phyloP scores from a whole-genome alignment of 1,140 invertebrate species.

The Ditylenchus dipsaci region DNA sequence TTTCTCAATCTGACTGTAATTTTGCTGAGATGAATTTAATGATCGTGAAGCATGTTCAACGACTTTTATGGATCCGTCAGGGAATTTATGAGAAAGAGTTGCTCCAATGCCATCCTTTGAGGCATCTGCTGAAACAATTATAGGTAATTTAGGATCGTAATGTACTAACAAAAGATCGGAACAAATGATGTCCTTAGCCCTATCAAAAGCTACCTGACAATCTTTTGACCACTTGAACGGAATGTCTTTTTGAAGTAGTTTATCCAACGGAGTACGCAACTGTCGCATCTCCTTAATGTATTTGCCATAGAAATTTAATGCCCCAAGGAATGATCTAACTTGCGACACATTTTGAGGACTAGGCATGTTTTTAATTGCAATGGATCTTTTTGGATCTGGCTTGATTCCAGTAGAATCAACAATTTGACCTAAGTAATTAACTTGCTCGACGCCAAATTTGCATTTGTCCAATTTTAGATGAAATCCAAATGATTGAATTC shows the following conservation, averaged over 20 bases:
- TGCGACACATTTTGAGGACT: not conserved
- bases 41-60: constrained; percentile 59
- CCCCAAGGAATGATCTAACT: constrained; percentile 42
- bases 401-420: too few relatives aligned
- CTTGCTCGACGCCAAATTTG: too few relatives aligned
- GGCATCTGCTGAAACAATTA: constrained; percentile 61
- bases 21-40: constrained; percentile 59
- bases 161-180: constrained; percentile 47
- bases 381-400: too few relatives aligned
- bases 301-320: constrained; percentile 39
- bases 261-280: constrained; percentile 23
- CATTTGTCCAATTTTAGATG: too few relatives aligned
- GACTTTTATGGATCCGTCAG: constrained; percentile 58
- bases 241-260: constrained; percentile 28
- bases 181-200: constrained; percentile 48
- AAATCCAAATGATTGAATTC: too few relatives aligned
- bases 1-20: constrained; percentile 63
- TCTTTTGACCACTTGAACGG: constrained; percentile 7
- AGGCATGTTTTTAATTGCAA: too few relatives aligned
- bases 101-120: constrained; percentile 60
- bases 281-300: constrained; percentile 25
- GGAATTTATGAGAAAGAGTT: constrained; percentile 59
- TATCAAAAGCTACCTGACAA: constrained; percentile 32
- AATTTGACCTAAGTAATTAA: too few relatives aligned
- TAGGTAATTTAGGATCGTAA: constrained; percentile 56